phyloP scores from a whole-genome alignment of 1,140 invertebrate species.

The Acyrthosiphon pisum region DNA sequence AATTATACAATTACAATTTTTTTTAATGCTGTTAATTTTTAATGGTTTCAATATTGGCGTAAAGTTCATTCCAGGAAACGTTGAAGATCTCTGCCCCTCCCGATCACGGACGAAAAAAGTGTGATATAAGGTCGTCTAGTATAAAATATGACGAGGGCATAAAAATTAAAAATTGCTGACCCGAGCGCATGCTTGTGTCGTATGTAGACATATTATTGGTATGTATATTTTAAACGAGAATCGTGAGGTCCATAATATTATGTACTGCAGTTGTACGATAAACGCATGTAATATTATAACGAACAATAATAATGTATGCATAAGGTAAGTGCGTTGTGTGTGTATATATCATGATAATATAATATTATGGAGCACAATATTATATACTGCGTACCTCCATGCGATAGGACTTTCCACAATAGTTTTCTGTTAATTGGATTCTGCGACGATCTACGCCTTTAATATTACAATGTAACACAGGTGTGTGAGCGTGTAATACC shows the following conservation, averaged over 20 bases:
- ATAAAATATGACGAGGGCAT: neutral
- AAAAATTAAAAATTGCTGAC: neutral
- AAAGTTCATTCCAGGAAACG: neutral
- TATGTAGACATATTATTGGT: neutral
- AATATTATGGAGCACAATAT: conserved; percentile 1
- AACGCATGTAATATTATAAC: conserved; percentile 6
- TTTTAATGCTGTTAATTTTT: neutral
- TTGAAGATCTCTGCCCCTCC: neutral
- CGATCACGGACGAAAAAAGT: neutral
- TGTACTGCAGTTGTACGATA: neutral
- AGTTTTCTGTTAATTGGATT: conserved; percentile 5
- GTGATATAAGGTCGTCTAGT: neutral
- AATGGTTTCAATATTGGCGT: too few species aligned
- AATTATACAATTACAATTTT: neutral
- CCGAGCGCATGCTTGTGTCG: neutral
- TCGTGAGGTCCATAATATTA: neutral
- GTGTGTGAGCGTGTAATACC: neutral
- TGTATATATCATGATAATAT: neutral
- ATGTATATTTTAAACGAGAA: conserved; percentile 5
- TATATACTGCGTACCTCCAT: neutral
- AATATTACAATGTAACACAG: conserved; percentile 12
- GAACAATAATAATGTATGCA: neutral
- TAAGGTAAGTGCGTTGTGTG: neutral
- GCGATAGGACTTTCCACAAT: neutral
- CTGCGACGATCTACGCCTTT: neutral